Evolutionary conservation across 2,888 invertebrate genomes (phyloP), one percentile per base, ranked within the genome.

Genomic region (Pelosia muscerda): DNA sequence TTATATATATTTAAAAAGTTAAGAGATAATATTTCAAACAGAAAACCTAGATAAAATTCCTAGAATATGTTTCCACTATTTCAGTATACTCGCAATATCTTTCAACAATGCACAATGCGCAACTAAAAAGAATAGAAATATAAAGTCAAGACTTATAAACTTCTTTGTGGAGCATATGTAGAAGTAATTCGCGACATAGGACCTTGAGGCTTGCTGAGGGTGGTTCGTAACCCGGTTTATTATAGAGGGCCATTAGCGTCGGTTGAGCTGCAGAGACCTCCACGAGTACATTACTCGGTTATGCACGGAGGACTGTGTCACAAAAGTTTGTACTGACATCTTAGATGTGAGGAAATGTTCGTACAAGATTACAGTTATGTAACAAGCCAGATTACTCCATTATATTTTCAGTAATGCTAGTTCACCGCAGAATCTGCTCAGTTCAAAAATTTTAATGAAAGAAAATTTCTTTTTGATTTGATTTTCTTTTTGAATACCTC

Each of bases 231-330:
- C 65, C 69, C 49, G 62, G 65, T 65, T 61, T 59, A 55, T 63
- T 63, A 64, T 59, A 13, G 34, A 63, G 63, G 25, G 34, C 66
- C 69, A 69, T 66, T 66, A 55, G 49, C 6, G 31, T 58, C 54
- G 63, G 62, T 19, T 63, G 42, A 63, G 62, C 62, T 65, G 53
- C 38, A n/a, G 53, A 64, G 38, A 61, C 34, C 59, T 63, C 63
- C 31, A 57, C 34, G 57, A 65, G 68, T 74, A 65, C 60, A 72
- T 76, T 71, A 79, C 74, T 69, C 63, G 53, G 66, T 56, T 70
- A 67, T 71, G 69, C 63, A 67, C 63, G 64, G 56, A 15, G 55
- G 55, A 68, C 60, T 68, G 34, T 56, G 56, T 59, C 68, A 66
- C 68, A 57, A 75, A 68, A 69, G 61, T 72, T 66, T 58, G 58